Evolutionary conservation across 2,113 vertebrate genomes (phyloP).

Genomic region (Formicarius rufipectus): DNA sequence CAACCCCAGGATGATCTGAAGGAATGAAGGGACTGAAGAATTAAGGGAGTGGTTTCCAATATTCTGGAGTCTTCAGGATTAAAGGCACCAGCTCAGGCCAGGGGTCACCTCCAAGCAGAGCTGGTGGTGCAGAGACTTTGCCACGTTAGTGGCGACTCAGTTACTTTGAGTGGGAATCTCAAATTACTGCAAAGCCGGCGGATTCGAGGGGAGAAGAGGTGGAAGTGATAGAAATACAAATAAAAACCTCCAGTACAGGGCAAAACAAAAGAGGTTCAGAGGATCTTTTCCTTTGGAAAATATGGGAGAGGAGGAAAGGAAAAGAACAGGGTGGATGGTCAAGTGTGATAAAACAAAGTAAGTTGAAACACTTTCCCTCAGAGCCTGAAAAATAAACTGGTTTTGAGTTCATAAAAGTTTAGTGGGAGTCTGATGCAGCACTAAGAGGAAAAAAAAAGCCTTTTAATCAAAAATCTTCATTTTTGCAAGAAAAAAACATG

Average conservation of each 20-base stretch:
- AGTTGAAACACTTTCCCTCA: neutral
- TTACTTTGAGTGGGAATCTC: constrained; percentile 50
- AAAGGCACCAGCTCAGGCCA: neutral
- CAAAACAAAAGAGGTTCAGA: neutral
- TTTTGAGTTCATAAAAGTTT: neutral
- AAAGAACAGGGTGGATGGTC: neutral
- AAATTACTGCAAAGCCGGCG: constrained; percentile 37
- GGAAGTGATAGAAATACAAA: constrained; percentile 30
- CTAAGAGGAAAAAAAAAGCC: neutral
- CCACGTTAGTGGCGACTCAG: constrained; percentile 30
- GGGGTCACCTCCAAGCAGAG: constrained; percentile 54
- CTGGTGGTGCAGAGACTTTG: neutral
- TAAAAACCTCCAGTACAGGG: neutral
- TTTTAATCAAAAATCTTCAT: neutral
- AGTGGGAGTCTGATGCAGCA: neutral
- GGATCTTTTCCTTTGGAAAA: neutral
- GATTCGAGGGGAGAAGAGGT: neutral
- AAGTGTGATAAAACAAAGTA: neutral
- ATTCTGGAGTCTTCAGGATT: neutral
- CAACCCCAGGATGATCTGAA: neutral
- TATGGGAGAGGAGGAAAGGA: neutral
- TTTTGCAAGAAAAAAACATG: neutral
- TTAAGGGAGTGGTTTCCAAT: neutral
- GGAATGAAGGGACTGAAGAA: neutral
- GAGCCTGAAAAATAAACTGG: neutral